Evolutionary conservation across 35 echinoderm and acorn worm genomes (phyloP).

Genomic region (Heliocidaris erythrogramma): DNA sequence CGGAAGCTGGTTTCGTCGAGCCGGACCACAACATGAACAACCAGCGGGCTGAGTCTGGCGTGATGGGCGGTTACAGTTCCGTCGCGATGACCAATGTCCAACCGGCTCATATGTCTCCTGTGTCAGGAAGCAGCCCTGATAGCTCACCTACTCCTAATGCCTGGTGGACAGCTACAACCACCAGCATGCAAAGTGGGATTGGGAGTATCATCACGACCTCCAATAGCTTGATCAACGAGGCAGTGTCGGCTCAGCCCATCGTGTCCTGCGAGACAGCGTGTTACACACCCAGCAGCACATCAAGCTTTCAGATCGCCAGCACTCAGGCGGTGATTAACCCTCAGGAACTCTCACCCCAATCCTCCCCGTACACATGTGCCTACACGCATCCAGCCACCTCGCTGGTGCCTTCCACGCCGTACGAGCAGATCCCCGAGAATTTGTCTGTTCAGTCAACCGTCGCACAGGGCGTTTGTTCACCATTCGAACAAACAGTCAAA

Average conservation of each 20-base stretch:
- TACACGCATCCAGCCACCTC: conserved; percentile 58
- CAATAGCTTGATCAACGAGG: conserved; percentile 86
- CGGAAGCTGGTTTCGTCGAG: conserved; percentile 73
- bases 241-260: conserved; percentile 41
- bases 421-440: conserved; percentile 27
- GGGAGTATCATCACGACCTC: conserved; percentile 92
- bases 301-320: conserved; percentile 55
- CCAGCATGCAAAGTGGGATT: conserved; percentile 61
- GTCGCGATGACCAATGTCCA: conserved; percentile 48
- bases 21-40: conserved; percentile 94
- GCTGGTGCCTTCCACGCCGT: conserved; percentile 30
- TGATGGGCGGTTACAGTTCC: conserved; percentile 55
- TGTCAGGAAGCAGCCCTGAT: conserved; percentile 69
- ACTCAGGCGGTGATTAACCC: conserved; percentile 49
- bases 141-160: conserved; percentile 58
- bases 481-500: conserved; percentile 60
- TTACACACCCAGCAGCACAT: conserved; percentile 58
- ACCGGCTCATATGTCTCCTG: conserved; percentile 66
- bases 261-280: conserved; percentile 39
- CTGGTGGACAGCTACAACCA: conserved; percentile 64
- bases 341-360: conserved; percentile 52
- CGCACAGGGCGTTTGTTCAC: neutral
- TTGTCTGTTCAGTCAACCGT: conserved; percentile 20
- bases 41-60: conserved; percentile 46
- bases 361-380: conserved; percentile 65